phyloP scores from a whole-genome alignment of 2,888 invertebrate genomes.

The Patella pellucida region DNA sequence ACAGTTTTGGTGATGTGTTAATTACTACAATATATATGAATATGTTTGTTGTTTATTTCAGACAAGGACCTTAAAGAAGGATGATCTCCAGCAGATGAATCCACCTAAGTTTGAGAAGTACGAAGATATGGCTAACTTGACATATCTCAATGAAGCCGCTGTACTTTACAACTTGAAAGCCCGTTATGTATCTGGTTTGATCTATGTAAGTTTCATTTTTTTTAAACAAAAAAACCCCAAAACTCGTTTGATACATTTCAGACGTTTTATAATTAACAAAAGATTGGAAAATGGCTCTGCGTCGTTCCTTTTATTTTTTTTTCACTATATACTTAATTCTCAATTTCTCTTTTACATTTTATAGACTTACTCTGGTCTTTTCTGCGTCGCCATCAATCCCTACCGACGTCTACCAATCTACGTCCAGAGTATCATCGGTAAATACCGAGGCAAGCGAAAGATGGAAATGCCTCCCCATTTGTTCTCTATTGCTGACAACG shows the following conservation, averaged over 20 bases:
- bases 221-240: no score
- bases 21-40: neutral
- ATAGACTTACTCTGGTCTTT: conserved; percentile 99
- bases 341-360: conserved; percentile 49
- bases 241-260: no score
- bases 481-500: conserved; percentile 99
- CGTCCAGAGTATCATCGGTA: conserved; percentile 93
- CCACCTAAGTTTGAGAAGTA: conserved; percentile 69
- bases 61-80: conserved; percentile 83
- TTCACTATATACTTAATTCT: no score
- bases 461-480: conserved; percentile 99
- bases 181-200: conserved; percentile 59
- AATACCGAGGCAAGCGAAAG: conserved; percentile 99
- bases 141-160: conserved; percentile 69
- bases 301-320: no score
- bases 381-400: conserved; percentile 99
- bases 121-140: conserved; percentile 69
- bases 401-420: conserved; percentile 99
- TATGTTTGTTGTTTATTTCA: conserved; percentile 69
- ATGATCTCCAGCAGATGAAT: conserved; percentile 67
- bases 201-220: conserved; percentile 62
- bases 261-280: no score
- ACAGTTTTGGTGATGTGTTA: no score
- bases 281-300: no score
- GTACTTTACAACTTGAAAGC: conserved; percentile 64